Conservation (phyloP, 2,888 invertebrate species). For the Synanthedon andrenaeformis region DNA sequence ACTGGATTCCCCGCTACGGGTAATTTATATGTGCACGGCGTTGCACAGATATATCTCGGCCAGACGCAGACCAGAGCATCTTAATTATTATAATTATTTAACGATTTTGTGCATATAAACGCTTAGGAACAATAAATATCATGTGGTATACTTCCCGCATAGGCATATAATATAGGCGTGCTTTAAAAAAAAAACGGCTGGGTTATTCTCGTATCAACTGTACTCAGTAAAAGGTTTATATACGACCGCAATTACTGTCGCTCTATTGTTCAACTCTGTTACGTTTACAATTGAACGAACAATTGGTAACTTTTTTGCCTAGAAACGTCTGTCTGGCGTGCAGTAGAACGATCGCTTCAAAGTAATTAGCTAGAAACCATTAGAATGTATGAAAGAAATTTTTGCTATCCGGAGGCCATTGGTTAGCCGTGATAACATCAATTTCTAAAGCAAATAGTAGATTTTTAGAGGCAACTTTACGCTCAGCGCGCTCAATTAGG, state of each 20-base stretch:
- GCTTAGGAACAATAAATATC: too few relatives aligned
- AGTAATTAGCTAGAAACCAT: constrained; percentile 32
- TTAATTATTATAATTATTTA: constrained; percentile 5
- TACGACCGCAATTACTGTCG: constrained; percentile 32
- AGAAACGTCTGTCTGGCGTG: constrained; percentile 26
- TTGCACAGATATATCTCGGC: constrained; percentile 11
- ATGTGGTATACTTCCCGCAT: too few relatives aligned
- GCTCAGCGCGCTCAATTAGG: constrained; percentile 28
- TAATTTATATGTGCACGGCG: constrained; percentile 5
- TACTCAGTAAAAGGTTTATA: constrained; percentile 3
- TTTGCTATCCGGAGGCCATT: constrained; percentile 21
- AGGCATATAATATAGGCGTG: too few relatives aligned
- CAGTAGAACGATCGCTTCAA: constrained; percentile 26
- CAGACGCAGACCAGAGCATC: constrained; percentile 10
- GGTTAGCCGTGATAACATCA: constrained; percentile 30
- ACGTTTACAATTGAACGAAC: constrained; percentile 38
- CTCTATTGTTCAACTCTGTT: constrained; percentile 29
- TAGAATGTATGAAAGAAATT: constrained; percentile 36
- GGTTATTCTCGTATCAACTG: not conserved
- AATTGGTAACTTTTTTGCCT: constrained; percentile 21
- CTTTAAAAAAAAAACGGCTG: not conserved
- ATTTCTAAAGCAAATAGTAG: constrained; percentile 10
- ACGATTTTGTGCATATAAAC: too few relatives aligned
- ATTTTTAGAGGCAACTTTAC: constrained; percentile 3
- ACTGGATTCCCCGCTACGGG: not conserved